Conservation (phyloP, 2,888 invertebrate genomes). For the Apoderus coryli region DNA sequence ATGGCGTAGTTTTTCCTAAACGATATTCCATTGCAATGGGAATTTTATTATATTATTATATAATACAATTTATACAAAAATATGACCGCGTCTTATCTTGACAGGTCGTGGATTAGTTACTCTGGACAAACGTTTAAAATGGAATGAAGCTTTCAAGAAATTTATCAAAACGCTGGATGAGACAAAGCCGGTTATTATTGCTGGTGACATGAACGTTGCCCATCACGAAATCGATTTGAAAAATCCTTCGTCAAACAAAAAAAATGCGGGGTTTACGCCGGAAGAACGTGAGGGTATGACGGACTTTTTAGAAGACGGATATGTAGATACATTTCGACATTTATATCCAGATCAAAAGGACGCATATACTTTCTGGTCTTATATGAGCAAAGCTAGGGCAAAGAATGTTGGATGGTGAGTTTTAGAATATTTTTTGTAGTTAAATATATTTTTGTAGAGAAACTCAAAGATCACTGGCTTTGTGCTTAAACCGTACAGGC, state of each 20-base stretch:
- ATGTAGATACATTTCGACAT: constrained; percentile 75
- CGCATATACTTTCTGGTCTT: constrained; percentile 93
- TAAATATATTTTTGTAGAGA: too few relatives aligned
- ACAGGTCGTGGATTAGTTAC: constrained; percentile 74
- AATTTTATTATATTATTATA: too few relatives aligned
- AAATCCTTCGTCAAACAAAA: constrained; percentile 86
- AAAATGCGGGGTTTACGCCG: constrained; percentile 89
- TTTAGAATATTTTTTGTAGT: too few relatives aligned
- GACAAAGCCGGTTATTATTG: constrained; percentile 86
- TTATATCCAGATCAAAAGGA: constrained; percentile 71
- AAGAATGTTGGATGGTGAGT: constrained; percentile 91
- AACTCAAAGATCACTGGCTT: too few relatives aligned
- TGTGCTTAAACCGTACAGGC: too few relatives aligned
- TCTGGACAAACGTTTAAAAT: constrained; percentile 72
- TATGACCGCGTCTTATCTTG: too few relatives aligned
- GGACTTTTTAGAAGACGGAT: constrained; percentile 64
- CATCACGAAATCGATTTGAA: constrained; percentile 90
- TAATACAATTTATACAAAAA: too few relatives aligned
- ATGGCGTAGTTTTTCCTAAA: too few relatives aligned
- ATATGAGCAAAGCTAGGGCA: constrained; percentile 70
- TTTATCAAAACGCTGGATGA: constrained; percentile 66
- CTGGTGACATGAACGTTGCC: constrained; percentile 96
- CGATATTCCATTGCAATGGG: too few relatives aligned
- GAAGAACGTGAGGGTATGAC: constrained; percentile 83
- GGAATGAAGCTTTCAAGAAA: constrained; percentile 76